Evolutionary conservation across 2,888 invertebrate genomes (phyloP).

Genomic region (Litoditis marina): DNA sequence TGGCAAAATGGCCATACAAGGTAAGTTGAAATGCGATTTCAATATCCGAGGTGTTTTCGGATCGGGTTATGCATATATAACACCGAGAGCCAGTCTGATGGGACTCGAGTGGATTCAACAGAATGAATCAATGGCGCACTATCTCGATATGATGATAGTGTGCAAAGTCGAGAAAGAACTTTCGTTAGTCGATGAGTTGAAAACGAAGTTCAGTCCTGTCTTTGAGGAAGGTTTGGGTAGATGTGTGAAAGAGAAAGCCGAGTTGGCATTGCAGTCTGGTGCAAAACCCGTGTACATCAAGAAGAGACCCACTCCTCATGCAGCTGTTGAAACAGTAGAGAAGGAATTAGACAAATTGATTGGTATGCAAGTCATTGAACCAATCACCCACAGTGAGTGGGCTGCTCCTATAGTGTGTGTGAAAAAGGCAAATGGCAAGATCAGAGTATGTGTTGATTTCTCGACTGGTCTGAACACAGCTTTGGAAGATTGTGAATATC

Average conservation of each 20-base stretch:
- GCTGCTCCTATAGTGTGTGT: slow-evolving; percentile 37
- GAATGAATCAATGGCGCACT: too few species aligned
- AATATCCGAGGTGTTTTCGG: too few species aligned
- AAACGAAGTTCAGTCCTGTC: slow-evolving; percentile 1
- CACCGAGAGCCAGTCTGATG: too few species aligned
- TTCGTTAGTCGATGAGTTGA: too few species aligned
- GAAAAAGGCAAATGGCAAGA: slow-evolving; percentile 32
- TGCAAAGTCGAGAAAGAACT: too few species aligned
- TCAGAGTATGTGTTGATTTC: slow-evolving; percentile 43
- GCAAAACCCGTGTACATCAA: slow-evolving; percentile 13
- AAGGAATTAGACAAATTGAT: slow-evolving; percentile 25
- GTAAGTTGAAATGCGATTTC: too few species aligned
- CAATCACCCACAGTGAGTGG: slow-evolving; percentile 30
- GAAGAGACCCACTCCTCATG: slow-evolving; percentile 22
- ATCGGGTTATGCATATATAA: too few species aligned
- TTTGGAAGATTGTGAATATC: slow-evolving; percentile 30
- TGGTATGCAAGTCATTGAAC: slow-evolving; percentile 16
- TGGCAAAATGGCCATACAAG: too few species aligned
- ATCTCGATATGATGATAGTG: too few species aligned
- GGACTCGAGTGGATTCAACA: too few species aligned
- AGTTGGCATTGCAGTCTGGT: slow-evolving; percentile 9
- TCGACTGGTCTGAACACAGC: slow-evolving; percentile 37
- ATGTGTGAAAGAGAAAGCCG: slow-evolving; percentile 16
- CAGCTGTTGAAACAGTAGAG: not conserved
- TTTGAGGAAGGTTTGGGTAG: slow-evolving; percentile 14